Base-by-base conservation (phyloP, 2,888 invertebrate genomes). In the Papilio gigon region DNA sequence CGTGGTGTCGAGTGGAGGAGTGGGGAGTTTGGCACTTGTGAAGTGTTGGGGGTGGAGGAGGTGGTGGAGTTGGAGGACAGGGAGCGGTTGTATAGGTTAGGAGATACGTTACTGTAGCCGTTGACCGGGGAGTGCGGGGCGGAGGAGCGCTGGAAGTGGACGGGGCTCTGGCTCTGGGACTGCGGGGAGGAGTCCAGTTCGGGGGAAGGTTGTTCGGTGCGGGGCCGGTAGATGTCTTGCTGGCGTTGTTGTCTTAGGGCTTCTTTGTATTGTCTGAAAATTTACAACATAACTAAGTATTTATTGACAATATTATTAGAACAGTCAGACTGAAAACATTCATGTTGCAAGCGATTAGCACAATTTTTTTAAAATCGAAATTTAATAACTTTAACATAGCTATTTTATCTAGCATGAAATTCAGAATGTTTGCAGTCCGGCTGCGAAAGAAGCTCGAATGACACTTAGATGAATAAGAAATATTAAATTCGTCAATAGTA, bases 221-320 rank as follows among this genome's bases (percentile, higher is more conserved):
- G 94, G 77, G 94, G 94, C 74, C 95, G 93, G 86, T 96, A 96
- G 70, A 96, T 94, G 83, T 96, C 97, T 87, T 95, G 96, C 73
- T 95, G 95, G 76, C 97, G 93, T 86, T 97, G 97, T 79, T 96
- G 96, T 86, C 96, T 95, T 83, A 97, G 87, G 70, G 97, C 97
- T 93, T 97, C 97, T 92, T 97, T 97, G 92, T 97, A 97, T 92
- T 97, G 97, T 89, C 97, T 94, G 90, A 6, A 91, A 93, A 71
- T 71, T 22, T 20, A 35, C 5, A 67, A 17, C 42, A 17, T 30
- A n/a, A 58, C 73, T 70, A 67, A 70, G 65, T 56, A 33, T 73
- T 66, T 65, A 30, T 47, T 20, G 5, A 20, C 20, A 12, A 20
- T 53, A 9, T 47, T 47, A 17, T 27, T 30, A 14, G 2, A 40